These are phyloP conservation scores for Halcyon malimbica DNA, from an alignment of 2,113 vertebrate species.

Conservation along the genomic window DNA sequence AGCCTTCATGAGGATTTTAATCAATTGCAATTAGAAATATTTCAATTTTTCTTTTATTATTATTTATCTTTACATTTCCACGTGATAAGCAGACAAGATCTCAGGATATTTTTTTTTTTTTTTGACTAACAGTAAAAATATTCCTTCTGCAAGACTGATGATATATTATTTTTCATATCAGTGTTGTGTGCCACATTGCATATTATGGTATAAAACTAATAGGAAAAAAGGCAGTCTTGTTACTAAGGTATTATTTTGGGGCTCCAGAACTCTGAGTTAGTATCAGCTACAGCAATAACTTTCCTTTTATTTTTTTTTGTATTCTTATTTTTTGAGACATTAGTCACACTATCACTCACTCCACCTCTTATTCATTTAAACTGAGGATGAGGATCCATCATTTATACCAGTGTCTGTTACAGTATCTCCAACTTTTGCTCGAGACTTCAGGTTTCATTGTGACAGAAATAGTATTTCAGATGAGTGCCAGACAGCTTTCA, in stretches of 20 bases:
- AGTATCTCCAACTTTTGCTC: not conserved
- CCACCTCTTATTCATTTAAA: not conserved
- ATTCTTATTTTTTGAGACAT: not conserved
- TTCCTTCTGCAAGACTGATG: not conserved
- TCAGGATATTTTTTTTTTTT: not conserved
- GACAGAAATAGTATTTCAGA: not conserved
- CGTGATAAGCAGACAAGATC: not conserved
- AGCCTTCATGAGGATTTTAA: not conserved
- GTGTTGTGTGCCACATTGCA: not conserved
- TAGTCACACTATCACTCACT: not conserved
- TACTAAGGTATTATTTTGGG: not conserved
- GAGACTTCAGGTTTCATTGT: not conserved
- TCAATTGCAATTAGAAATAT: not conserved
- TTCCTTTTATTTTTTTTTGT: not conserved
- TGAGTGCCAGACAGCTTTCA: not conserved
- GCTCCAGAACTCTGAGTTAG: not conserved
- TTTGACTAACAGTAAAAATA: not conserved
- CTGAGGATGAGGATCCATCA: accelerated
- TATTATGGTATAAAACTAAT: not conserved
- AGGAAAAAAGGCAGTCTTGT: accelerated
- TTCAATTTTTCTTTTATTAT: not conserved
- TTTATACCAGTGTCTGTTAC: not conserved
- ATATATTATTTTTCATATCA: not conserved
- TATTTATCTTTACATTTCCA: not conserved
- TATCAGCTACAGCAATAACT: not conserved